Percentiles rank a stretch among this genome's conserved stretches.
phyloP scores from a whole-genome alignment of 2,797 vertebrate species.

The Cyclopterus lumpus region DNA sequence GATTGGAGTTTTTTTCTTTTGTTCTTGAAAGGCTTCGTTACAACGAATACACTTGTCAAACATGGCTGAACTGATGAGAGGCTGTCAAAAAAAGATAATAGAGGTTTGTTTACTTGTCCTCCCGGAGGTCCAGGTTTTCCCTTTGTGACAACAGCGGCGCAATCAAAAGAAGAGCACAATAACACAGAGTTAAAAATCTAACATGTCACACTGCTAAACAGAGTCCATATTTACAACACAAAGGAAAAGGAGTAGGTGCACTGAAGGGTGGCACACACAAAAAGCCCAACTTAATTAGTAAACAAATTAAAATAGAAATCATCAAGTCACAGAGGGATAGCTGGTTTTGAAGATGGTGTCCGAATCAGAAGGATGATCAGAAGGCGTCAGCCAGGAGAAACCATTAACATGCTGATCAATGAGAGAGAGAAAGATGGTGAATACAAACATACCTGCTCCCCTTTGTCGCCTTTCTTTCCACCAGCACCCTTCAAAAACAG shows the following conservation, averaged over 20 bases:
- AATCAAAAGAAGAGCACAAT: constrained; percentile 51
- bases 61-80: constrained; percentile 51
- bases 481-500: constrained; percentile 77
- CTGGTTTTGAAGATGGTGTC: constrained; percentile 37
- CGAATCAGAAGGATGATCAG: constrained; percentile 46
- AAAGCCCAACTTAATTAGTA: constrained; percentile 62
- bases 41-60: constrained; percentile 39
- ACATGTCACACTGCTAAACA: constrained; percentile 42
- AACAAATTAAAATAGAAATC: constrained; percentile 50
- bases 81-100: constrained; percentile 43
- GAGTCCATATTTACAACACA: constrained; percentile 37
- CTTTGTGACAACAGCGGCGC: constrained; percentile 70
- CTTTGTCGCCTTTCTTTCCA: constrained; percentile 87
- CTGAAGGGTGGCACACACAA: constrained; percentile 48
- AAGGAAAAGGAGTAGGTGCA: constrained; percentile 39
- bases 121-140: constrained; percentile 88
- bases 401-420: constrained; percentile 25
- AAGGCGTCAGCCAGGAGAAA: constrained; percentile 28
- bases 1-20: constrained; percentile 1
- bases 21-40: constrained; percentile 26
- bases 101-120: constrained; percentile 79
- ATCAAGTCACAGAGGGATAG: constrained; percentile 29
- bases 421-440: constrained; percentile 6
- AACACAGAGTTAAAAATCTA: constrained; percentile 57
- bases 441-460: constrained; percentile 82